phyloP scores from a whole-genome alignment of 2,113 vertebrate genomes.

The Periophthalmus modestus region DNA sequence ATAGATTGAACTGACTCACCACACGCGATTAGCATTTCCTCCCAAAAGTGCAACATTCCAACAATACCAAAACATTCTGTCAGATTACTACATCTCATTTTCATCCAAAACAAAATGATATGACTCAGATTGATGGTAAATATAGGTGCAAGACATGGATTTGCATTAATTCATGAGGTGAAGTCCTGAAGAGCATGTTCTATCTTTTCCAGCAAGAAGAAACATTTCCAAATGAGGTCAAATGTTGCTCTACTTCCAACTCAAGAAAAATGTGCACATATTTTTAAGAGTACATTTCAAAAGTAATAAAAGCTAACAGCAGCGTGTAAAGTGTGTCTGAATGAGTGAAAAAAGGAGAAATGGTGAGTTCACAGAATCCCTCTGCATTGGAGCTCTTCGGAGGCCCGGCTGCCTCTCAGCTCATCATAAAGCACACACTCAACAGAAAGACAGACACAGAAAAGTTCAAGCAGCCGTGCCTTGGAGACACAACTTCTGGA shows the following conservation, averaged over 20 bases:
- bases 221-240: neutral
- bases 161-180: neutral
- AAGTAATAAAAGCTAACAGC: neutral
- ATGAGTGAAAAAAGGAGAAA: neutral
- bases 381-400: neutral
- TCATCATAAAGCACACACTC: constrained; percentile 19
- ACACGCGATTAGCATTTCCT: too few relatives aligned
- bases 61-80: too few relatives aligned
- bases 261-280: neutral
- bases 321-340: constrained; percentile 15
- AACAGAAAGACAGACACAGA: constrained; percentile 14
- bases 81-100: too few relatives aligned
- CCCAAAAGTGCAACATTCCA: too few relatives aligned
- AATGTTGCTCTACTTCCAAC: neutral
- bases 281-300: neutral
- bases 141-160: neutral
- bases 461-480: neutral
- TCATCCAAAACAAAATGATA: too few relatives aligned
- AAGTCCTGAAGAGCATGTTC: neutral
- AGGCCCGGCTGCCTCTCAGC: neutral
- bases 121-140: too few relatives aligned
- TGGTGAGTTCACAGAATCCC: neutral
- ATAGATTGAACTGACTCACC: too few relatives aligned
- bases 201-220: neutral
- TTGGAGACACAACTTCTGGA: constrained; percentile 28